Conservation (phyloP, 2,113 vertebrate species). For the Regulus satrapa region DNA sequence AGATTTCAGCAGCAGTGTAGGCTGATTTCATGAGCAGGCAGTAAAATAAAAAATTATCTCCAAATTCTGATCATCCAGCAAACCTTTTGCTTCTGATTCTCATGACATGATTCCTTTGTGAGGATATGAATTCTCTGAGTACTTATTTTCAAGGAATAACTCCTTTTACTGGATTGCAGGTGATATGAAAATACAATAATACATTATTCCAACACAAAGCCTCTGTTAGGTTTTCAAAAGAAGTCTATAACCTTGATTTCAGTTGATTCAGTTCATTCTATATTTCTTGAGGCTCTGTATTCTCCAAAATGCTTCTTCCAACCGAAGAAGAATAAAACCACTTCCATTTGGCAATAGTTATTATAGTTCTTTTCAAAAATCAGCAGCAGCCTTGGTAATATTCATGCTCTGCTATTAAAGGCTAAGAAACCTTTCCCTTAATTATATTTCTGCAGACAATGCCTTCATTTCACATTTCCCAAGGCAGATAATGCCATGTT, state of each 20-base stretch:
- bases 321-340: not conserved
- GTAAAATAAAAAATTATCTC: not conserved
- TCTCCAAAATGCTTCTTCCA: not conserved
- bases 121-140: not conserved
- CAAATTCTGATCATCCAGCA: not conserved
- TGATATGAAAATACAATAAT: conserved; percentile 35
- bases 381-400: not conserved
- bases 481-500: conserved; percentile 30
- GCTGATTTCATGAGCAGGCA: not conserved
- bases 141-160: conserved; percentile 6
- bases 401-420: not conserved
- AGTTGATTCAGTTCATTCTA: not conserved
- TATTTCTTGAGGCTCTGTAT: not conserved
- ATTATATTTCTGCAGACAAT: conserved; percentile 17
- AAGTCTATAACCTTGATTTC: not conserved
- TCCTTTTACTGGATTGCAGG: not conserved
- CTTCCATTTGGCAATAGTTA: not conserved
- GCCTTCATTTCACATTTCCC: conserved; percentile 29
- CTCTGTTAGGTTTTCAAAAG: not conserved
- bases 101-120: not conserved
- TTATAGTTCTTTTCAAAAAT: not conserved
- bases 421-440: conserved; percentile 15
- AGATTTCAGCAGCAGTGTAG: not conserved
- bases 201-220: not conserved
- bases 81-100: not conserved